These are phyloP conservation scores for Scolanthus callimorphus DNA, from an alignment of 92 coral and sea anemone species.

Conservation along the genomic window DNA sequence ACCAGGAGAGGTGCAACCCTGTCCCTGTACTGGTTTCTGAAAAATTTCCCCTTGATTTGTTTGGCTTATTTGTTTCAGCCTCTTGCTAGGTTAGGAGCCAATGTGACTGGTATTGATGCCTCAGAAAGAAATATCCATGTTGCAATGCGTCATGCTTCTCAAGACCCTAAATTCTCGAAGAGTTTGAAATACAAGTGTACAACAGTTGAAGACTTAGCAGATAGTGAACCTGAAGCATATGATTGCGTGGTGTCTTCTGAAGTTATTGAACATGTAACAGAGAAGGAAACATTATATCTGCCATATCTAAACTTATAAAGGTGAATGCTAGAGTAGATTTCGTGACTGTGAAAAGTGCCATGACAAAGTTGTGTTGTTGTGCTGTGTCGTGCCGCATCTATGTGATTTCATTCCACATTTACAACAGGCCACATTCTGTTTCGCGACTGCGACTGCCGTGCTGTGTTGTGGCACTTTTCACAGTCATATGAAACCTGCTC, in stretches of 20 bases:
- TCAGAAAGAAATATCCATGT: slow-evolving; percentile 77
- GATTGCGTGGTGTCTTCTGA: slow-evolving; percentile 95
- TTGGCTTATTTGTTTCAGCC: slow-evolving; percentile 61
- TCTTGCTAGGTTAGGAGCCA: slow-evolving; percentile 88
- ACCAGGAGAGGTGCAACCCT: no score
- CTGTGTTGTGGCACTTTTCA: no score
- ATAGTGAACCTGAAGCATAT: slow-evolving; percentile 49
- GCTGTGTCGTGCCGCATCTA: no score
- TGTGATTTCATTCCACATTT: no score
- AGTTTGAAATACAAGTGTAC: slow-evolving; percentile 60
- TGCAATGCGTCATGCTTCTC: slow-evolving; percentile 78
- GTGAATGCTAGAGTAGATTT: no score
- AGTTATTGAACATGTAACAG: slow-evolving; percentile 88
- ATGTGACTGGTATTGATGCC: slow-evolving; percentile 92
- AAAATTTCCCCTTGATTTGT: no score
- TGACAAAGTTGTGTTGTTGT: no score
- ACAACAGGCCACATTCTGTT: no score
- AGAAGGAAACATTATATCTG: slow-evolving; percentile 63
- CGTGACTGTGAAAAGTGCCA: no score
- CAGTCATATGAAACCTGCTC: no score
- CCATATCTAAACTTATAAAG: slow-evolving; percentile 69
- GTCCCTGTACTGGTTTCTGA: no score
- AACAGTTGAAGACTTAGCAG: slow-evolving; percentile 84
- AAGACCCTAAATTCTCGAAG: slow-evolving; percentile 56
- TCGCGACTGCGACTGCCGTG: no score